Evolutionary conservation across 2,888 invertebrate genomes (phyloP).

Genomic region (Eurois occulta): DNA sequence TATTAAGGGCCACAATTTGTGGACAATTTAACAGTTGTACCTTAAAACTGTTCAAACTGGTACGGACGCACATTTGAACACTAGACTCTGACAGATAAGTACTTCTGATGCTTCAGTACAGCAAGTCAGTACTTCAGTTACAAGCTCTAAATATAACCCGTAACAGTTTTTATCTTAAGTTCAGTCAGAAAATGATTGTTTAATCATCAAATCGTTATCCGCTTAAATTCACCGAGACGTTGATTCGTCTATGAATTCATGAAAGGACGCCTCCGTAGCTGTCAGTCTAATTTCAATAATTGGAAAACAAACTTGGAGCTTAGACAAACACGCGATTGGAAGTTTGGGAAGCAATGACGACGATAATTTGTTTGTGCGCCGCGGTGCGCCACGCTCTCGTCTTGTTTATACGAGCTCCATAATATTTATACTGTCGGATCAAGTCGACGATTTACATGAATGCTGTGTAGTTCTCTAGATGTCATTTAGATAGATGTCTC

Average conservation of each 20-base stretch:
- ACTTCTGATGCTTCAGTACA: background rate
- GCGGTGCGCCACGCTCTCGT: constrained; percentile 66
- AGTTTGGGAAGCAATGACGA: constrained; percentile 79
- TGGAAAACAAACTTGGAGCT: constrained; percentile 68
- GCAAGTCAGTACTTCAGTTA: no score
- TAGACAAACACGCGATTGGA: constrained; percentile 74
- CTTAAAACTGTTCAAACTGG: background rate
- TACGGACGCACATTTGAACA: background rate
- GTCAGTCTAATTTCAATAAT: constrained; percentile 68
- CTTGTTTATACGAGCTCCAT: constrained; percentile 78
- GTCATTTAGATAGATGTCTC: constrained; percentile 72
- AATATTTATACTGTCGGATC: constrained; percentile 84
- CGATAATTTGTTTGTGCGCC: constrained; percentile 84
- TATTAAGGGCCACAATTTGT: background rate
- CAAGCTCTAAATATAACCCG: background rate
- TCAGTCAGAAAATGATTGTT: background rate
- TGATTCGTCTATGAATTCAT: constrained; percentile 15
- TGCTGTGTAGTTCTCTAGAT: constrained; percentile 71
- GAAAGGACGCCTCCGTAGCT: constrained; percentile 27
- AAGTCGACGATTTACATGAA: constrained; percentile 77
- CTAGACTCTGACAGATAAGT: background rate
- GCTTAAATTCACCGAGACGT: background rate
- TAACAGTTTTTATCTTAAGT: background rate
- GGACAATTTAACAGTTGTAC: background rate
- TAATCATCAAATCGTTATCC: background rate